phyloP scores from a whole-genome alignment of 2,113 vertebrate genomes.

The Sinocyclocheilus anshuiensis region DNA sequence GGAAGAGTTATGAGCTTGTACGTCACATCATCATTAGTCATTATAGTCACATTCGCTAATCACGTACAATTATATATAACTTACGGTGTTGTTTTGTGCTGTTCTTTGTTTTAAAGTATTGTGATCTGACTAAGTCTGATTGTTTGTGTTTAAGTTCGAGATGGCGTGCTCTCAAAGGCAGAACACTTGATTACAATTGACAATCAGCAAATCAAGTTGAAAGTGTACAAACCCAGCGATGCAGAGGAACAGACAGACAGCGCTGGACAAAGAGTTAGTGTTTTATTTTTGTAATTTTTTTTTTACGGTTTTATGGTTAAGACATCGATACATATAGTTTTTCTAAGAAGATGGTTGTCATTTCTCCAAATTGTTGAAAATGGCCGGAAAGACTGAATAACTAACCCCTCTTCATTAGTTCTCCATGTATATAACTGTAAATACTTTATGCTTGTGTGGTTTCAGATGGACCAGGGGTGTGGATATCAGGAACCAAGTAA shows the following conservation, averaged over 20 bases:
- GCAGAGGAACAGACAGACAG: no score
- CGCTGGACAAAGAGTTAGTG: not conserved
- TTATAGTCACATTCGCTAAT: no score
- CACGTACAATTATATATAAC: no score
- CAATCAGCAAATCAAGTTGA: constrained; percentile 66
- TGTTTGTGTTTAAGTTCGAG: constrained; percentile 71
- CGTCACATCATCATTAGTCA: no score
- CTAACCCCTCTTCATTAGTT: not conserved
- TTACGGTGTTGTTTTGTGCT: no score
- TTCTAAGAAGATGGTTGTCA: not conserved
- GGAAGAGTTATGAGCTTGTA: no score
- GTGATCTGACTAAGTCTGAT: not conserved
- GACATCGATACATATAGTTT: no score
- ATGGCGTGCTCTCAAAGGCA: constrained; percentile 73
- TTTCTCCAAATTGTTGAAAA: not conserved
- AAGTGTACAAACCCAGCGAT: constrained; percentile 17
- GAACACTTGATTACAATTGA: constrained; percentile 73
- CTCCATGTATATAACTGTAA: not conserved
- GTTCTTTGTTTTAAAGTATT: not conserved
- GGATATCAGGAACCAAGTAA: constrained; percentile 10
- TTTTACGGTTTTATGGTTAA: not conserved
- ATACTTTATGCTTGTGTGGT: not conserved
- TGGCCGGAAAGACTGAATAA: not conserved
- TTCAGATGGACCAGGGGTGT: not conserved
- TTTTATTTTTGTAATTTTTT: no score